Conservation (phyloP, 2,113 vertebrate genomes). For the Lophius piscatorius region DNA sequence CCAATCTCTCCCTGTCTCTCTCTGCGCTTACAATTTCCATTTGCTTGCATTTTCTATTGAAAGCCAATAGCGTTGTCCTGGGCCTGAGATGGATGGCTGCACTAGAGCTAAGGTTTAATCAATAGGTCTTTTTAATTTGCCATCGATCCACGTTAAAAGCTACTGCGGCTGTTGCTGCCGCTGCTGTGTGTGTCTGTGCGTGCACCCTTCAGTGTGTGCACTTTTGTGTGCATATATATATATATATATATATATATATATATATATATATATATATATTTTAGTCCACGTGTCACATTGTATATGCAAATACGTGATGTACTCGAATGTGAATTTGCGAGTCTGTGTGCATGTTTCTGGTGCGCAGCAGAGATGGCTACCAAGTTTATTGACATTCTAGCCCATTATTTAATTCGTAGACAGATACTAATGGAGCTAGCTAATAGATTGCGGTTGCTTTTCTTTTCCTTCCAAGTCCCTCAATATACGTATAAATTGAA, state of each 20-base stretch:
- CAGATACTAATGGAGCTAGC: constrained; percentile 82
- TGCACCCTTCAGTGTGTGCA: constrained; percentile 2
- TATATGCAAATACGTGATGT: constrained; percentile 35
- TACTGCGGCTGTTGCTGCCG: constrained; percentile 75
- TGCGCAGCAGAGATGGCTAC: constrained; percentile 63
- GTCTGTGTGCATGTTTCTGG: constrained; percentile 34
- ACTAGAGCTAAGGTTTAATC: constrained; percentile 87
- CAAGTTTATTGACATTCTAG: constrained; percentile 80
- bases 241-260: not conserved
- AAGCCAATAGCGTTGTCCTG: constrained; percentile 83
- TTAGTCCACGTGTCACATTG: constrained; percentile 4
- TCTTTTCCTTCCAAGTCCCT: constrained; percentile 63
- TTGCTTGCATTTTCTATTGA: constrained; percentile 86
- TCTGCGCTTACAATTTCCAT: constrained; percentile 83
- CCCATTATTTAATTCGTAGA: constrained; percentile 81
- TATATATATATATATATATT: too few relatives aligned
- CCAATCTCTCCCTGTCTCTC: constrained; percentile 50
- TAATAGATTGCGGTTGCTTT: constrained; percentile 81
- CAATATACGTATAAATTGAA: constrained; percentile 80
- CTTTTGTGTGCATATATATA: constrained; percentile 16
- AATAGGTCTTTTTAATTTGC: constrained; percentile 87
- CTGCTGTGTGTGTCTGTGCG: constrained; percentile 18
- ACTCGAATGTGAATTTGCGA: constrained; percentile 29
- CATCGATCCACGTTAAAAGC: constrained; percentile 86
- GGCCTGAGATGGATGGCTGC: constrained; percentile 83